Base-by-base conservation (phyloP, 2,797 vertebrate species). In the Lacerta viridis region DNA sequence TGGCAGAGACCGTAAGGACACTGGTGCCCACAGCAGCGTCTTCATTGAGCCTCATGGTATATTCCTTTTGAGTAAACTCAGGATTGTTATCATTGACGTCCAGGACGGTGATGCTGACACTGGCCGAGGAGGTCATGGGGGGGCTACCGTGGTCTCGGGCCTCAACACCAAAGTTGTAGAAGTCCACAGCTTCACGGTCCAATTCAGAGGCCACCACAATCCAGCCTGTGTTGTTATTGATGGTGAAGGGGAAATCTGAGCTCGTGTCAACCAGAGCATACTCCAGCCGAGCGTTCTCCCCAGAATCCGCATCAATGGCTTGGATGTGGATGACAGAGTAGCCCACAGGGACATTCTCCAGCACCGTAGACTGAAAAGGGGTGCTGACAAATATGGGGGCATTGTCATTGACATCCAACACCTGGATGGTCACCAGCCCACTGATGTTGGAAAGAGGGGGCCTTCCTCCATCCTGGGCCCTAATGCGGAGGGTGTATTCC, bases 61-160 rank as follows among this genome's bases (percentile, higher is more conserved):
- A 99, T 1, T 98, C 97, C 43, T 97, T 97, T 61, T 98, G 98
- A 0, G 98, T 98, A 91, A 99, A 99, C 96, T 99, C 97, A 0
- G 99, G 99, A 93, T 98, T 99, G 96, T 99, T 99, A 96, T 99
- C 99, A 0, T 99, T 99, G 83, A 99, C 98, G 0, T 99, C 99
- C 46, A 99, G 93, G 86, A 99, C 71, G 0, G 98, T 99, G 96
- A 99, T 98, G 25, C 97, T 99, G 88, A 99, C 97, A 0, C 98
- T 98, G 90, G 99, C 98, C 0, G 98, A 98, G 27, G 98, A 99
- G 0, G 98, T 98, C 97, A 99, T 98, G 0, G 97, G 61, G 0
- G 98, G 98, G 7, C 86, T 95, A 27, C 99, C 99, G 0, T 99
- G 98, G 92, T 99, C 99, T 2, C 97, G 96, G 0, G 98, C 98